Conservation (phyloP, 2,113 vertebrate genomes). For the Pelvicachromis taeniatus region DNA sequence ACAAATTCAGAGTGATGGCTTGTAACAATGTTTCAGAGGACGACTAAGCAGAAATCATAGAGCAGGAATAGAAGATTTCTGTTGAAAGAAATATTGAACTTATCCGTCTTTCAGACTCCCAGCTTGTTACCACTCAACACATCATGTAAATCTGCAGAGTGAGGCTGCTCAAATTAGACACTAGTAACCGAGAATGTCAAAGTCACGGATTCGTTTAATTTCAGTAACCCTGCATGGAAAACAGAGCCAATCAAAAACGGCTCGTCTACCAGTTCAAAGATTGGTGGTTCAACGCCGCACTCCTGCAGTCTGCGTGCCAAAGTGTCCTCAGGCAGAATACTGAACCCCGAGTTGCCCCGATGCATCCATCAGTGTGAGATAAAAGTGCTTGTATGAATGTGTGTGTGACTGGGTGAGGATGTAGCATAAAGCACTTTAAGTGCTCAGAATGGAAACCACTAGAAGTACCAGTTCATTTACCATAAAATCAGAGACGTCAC, state of each 20-base stretch:
- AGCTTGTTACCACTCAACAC: not conserved
- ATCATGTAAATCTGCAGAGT: too few species aligned
- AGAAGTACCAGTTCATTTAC: not conserved
- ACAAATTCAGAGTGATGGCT: not conserved
- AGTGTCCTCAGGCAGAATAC: not conserved
- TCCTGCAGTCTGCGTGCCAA: not conserved
- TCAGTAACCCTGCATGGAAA: not conserved
- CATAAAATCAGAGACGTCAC: not conserved
- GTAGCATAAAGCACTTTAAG: not conserved
- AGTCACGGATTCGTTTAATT: not conserved
- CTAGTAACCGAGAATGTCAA: not conserved
- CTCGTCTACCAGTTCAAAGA: not conserved
- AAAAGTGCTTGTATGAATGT: not conserved
- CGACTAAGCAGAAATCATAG: not conserved
- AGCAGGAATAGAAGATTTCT: not conserved
- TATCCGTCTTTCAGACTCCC: not conserved
- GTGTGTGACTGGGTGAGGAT: not conserved
- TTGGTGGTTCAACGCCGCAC: not conserved
- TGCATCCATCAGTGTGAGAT: not conserved
- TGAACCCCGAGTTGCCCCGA: not conserved
- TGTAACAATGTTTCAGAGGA: not conserved
- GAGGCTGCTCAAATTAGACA: too few species aligned
- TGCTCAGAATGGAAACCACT: not conserved
- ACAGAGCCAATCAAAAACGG: not conserved
- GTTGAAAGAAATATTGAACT: not conserved